Base-by-base conservation (phyloP, 1,140 invertebrate genomes). In the Idris sp. region DNA sequence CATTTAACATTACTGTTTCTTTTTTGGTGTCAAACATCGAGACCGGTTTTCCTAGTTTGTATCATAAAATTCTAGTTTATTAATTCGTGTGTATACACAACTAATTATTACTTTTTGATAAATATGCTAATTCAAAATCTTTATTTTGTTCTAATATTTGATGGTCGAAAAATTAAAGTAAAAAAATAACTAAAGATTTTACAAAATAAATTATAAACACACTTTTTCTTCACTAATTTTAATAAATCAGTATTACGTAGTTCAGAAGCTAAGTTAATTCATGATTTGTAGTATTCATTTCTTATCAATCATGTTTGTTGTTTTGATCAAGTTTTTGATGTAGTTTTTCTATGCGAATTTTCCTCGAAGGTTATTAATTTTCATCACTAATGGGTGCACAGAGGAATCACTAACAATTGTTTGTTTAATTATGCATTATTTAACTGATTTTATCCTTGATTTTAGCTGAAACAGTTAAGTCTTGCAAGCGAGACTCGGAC, bases 401-500 rank as follows among this genome's bases (percentile, higher is more conserved):
- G 8, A 25, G 8, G 9, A 6, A 9, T 11, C 31, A 3, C 7
- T 33, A 3, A 33, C 31, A 33, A 30, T 30, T 6, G 9, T 2
- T 33, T 30, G 19, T 44, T 44, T 44, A 62, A 59, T 49, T 41
- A 46, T 40, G 18, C 25, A 35, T 15, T 64, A 4, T 9, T 28
- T 48, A 14, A 62, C 8, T 53, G 6, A 58, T 53, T 59, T 18
- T 51, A 28, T 73, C 67, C 16, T 51, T 53, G 43, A 54, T n/a
- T 76, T 35, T 49, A 84, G 83, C 83, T 14, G 28, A 38, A 19
- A 48, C 67, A 19, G 31, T 85, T 19, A 86, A 85, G 22, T 79
- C 82, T 5, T 87, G 86, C 67, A 83, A 84, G 4, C 80, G 44
- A 28, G 79, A 81, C 16, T 58, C 79, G 6, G 18, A 72, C 19